phyloP scores from a whole-genome alignment of 92 coral and sea anemone species.

The Siderastrea siderea region DNA sequence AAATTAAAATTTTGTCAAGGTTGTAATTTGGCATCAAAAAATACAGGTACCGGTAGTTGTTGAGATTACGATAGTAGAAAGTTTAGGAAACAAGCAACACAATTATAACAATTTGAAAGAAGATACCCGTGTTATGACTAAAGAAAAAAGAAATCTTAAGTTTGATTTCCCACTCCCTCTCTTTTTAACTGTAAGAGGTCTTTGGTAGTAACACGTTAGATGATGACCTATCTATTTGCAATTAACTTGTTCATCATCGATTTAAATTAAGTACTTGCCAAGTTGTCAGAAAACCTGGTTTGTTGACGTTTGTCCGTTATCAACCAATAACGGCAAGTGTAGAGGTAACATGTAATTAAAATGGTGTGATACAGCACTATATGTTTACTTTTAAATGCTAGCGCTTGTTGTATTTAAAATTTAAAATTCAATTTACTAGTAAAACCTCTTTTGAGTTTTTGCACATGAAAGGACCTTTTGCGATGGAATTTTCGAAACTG shows the following conservation, averaged over 20 bases:
- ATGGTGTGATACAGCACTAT: neutral
- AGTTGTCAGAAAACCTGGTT: neutral
- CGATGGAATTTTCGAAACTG: conserved; percentile 9
- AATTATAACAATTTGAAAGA: neutral
- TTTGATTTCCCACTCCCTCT: too few species aligned
- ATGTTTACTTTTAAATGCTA: neutral
- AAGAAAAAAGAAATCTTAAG: neutral
- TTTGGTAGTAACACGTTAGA: neutral
- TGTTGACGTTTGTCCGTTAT: neutral
- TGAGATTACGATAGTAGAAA: neutral
- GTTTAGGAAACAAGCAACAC: neutral
- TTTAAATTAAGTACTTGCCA: neutral
- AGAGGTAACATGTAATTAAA: neutral
- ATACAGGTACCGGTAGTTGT: neutral
- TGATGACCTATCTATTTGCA: neutral
- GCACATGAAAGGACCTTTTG: neutral
- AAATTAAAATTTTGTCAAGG: neutral
- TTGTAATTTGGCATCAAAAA: neutral
- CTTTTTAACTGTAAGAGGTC: neutral
- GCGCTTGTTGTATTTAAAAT: neutral
- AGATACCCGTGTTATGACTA: too few species aligned
- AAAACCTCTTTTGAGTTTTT: neutral
- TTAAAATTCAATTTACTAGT: neutral
- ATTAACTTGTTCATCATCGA: neutral
- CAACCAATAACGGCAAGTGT: conserved; percentile 8